These are phyloP conservation scores for Oreortyx pictus DNA, from an alignment of 2,797 vertebrate genomes.

Conservation along the genomic window DNA sequence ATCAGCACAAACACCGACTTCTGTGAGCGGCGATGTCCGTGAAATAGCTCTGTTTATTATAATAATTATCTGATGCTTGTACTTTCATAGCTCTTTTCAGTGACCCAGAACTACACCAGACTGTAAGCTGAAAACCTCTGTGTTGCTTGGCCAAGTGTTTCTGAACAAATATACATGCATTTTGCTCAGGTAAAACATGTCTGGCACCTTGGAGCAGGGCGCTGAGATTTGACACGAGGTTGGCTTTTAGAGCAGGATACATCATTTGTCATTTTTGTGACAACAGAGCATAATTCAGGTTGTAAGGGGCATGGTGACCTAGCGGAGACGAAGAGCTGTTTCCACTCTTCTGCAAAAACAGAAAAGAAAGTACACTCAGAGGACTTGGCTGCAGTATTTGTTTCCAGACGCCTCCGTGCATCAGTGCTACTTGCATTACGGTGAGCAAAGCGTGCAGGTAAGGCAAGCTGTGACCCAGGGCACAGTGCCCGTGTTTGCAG, in stretches of 20 bases:
- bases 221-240: background rate
- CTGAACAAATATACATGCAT: background rate
- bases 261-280: background rate
- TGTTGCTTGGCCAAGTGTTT: background rate
- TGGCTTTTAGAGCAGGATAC: background rate
- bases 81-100: background rate
- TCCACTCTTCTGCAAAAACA: background rate
- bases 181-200: constrained; percentile 26
- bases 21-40: background rate
- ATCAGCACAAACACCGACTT: background rate
- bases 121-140: background rate
- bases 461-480: background rate
- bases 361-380: background rate
- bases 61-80: constrained; percentile 4
- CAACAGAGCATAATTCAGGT: background rate
- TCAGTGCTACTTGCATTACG: background rate
- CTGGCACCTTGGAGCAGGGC: background rate
- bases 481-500: background rate
- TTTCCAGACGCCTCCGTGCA: background rate
- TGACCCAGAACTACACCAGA: background rate
- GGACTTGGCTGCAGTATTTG: background rate
- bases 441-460: background rate
- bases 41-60: constrained; percentile 21
- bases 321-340: background rate
- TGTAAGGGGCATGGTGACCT: background rate